Conservation (phyloP, 2,113 vertebrate species). For the Gnathonemus longibarbis region DNA sequence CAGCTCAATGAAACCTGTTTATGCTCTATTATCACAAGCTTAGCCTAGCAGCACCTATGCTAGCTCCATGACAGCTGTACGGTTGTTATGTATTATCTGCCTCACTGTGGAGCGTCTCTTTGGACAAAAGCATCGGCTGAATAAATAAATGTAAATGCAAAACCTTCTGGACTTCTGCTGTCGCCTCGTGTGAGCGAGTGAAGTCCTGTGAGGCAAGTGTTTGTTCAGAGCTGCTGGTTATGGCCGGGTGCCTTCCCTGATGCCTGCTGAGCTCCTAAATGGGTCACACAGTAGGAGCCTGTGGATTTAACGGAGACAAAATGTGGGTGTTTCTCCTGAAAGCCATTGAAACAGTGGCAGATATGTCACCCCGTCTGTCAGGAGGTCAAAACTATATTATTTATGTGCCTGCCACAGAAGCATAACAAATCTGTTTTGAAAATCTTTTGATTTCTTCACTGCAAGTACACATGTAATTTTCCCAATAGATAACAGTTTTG, state of each 20-base stretch:
- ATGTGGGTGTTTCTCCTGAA: constrained; percentile 2
- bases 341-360: not conserved
- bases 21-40: not conserved
- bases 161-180: not conserved
- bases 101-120: not conserved
- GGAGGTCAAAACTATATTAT: not conserved
- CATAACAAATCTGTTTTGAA: not conserved
- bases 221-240: not conserved
- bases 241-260: not conserved
- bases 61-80: not conserved
- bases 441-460: not conserved
- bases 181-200: not conserved
- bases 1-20: not conserved
- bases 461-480: not conserved
- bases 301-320: not conserved
- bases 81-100: not conserved
- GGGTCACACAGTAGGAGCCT: not conserved
- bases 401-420: not conserved
- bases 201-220: not conserved
- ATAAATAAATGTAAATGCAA: not conserved
- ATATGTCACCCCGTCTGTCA: not conserved
- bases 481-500: not conserved
- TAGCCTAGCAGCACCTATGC: not conserved
- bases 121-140: not conserved
- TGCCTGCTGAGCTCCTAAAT: not conserved